Evolutionary conservation across 2,113 vertebrate species (phyloP), one percentile per base, ranked within the genome.

Genomic region (Sitta europaea): DNA sequence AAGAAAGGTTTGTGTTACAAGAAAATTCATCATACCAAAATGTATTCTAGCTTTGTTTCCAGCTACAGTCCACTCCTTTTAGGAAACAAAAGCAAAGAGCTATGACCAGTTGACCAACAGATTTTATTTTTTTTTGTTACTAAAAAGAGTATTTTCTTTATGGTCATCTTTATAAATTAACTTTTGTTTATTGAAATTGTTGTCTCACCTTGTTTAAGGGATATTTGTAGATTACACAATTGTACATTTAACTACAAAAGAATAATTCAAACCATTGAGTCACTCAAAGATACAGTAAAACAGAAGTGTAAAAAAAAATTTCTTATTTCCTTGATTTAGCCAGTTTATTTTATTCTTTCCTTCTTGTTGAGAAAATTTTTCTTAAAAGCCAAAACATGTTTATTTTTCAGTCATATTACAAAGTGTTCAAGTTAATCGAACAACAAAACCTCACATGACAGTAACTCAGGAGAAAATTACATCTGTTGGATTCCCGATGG

Each of bases 401-500:
- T 83, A 61, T 86, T 54, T 90, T 93, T 92, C 59, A 92, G 76
- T 80, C 43, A 70, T 87, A 81, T 86, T 85, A 54, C 51, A 91
- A 47, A 95, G 23, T 92, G 65, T 92, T 96, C 71, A 88, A 91
- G 90, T 84, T 94, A 84, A 51, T 51, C 4, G 36, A 71, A 91
- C 59, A 55, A 12, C 59, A 78, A 70, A 92, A 85, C 40, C 62
- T 97, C n/a, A 33, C 61, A 66, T 92, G 78, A 55, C 75, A 95
- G 71, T 96, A 97, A 96, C 93, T 97, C 77, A 80, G 57, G 50
- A 97, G 83, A 94, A 96, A 97, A 88, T 91, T 62, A 95, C 97
- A 97, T 97, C 72, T 95, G 70, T 86, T 97, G 91, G 74, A 97
- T 80, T 96, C 92, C 96, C 70, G 0, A 78, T 81, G 90, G 93